Conservation (phyloP, 1,140 invertebrate genomes). For the Pogonomyrmex barbatus region DNA sequence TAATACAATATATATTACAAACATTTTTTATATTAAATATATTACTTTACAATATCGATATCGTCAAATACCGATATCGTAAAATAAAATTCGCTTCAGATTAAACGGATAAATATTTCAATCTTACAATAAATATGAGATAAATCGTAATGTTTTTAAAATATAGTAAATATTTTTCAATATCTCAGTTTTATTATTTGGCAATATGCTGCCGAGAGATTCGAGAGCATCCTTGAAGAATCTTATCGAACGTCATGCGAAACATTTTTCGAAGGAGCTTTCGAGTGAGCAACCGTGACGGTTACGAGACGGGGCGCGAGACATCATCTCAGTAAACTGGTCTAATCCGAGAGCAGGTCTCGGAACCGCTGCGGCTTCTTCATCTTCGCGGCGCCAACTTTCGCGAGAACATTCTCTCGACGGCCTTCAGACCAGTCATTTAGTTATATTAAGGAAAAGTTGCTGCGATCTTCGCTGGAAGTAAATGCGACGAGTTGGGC, state of each 20-base stretch:
- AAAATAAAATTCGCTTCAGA: background rate
- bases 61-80: too few relatives aligned
- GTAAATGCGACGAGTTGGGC: conserved; percentile 68
- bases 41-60: background rate
- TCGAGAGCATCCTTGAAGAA: background rate
- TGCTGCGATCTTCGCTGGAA: conserved; percentile 58
- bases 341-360: conserved; percentile 54
- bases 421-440: conserved; percentile 66
- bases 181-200: background rate
- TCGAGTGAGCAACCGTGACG: conserved; percentile 24
- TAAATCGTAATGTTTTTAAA: background rate
- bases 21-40: background rate
- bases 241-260: conserved; percentile 20
- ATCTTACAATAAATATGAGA: background rate
- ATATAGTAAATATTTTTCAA: background rate
- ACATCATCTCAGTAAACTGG: conserved; percentile 55
- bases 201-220: conserved; percentile 10
- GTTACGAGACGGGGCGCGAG: conserved; percentile 38
- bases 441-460: conserved; percentile 71
- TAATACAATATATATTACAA: background rate
- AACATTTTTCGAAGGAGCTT: conserved; percentile 30
- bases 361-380: conserved; percentile 56
- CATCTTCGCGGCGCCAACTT: conserved; percentile 46
- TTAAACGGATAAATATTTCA: background rate
- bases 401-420: conserved; percentile 51